Evolutionary conservation across 1,140 invertebrate species (phyloP).

Genomic region (Platorchestia sp.): DNA sequence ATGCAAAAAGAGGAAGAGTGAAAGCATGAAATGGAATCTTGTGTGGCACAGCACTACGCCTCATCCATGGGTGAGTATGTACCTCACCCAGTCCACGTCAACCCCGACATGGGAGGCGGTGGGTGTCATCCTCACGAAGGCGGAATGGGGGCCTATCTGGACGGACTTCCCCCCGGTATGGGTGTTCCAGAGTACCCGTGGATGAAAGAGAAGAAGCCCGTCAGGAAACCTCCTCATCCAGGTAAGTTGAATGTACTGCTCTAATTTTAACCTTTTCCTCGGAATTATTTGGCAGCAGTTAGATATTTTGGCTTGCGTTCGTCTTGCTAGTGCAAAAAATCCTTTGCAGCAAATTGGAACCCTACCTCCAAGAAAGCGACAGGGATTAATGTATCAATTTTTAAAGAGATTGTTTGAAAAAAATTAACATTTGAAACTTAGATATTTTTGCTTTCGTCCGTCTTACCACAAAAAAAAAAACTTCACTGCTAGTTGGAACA

Average conservation of each 20-base stretch:
- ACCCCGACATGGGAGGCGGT: slow-evolving; percentile 65
- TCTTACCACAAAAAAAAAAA: too few relatives aligned
- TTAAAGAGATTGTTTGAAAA: too few relatives aligned
- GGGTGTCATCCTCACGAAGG: slow-evolving; percentile 64
- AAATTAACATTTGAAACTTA: too few relatives aligned
- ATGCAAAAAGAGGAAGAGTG: neutral
- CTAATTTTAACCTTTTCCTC: neutral
- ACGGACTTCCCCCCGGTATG: slow-evolving; percentile 76
- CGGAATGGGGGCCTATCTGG: slow-evolving; percentile 67
- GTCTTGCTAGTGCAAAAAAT: neutral
- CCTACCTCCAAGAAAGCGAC: neutral
- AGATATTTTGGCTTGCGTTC: neutral
- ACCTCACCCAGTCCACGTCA: slow-evolving; percentile 70
- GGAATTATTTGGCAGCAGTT: neutral
- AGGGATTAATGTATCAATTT: too few relatives aligned
- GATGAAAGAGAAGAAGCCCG: slow-evolving; percentile 98
- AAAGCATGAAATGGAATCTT: slow-evolving; percentile 64
- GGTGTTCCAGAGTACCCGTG: slow-evolving; percentile 94
- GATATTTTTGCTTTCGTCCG: too few relatives aligned
- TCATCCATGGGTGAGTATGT: slow-evolving; percentile 72
- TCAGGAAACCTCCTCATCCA: slow-evolving; percentile 88
- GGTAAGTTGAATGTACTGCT: slow-evolving; percentile 75
- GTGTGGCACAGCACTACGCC: slow-evolving; percentile 67
- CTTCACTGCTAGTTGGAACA: too few relatives aligned
- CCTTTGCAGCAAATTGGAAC: neutral